Evolutionary conservation across 2,888 invertebrate species (phyloP), one percentile per base, ranked within the genome.

Genomic region (Metacarcinus magister): DNA sequence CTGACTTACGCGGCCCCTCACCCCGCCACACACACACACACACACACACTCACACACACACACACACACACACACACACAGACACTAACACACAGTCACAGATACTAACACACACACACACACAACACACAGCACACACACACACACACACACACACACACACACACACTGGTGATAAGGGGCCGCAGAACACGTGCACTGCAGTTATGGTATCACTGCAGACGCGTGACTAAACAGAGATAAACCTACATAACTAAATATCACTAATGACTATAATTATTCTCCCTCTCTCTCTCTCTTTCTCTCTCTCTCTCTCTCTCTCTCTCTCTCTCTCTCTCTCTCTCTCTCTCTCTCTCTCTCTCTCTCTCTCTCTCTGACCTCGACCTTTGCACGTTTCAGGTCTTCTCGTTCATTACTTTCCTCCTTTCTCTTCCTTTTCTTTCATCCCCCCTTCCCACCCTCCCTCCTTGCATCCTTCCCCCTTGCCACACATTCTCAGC

Each of bases 291-390:
- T 75, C 75, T 75, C 75, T 67, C 75, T 75, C 75, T 75, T 28
- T 75, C 75, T 75, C 75, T 75, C 75, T 75, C 75, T 91, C 91
- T 91, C n/a, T 43, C 28, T 87, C 87, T 87, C 87, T 87, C 87
- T 87, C 87, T 87, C 75, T 43, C 43, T 43, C 3, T 13, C 32
- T 87, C 87, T 87, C 87, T 87, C 87, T 87, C 87, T 75, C 32
- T 87, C 87, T 87, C 87, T 87, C 87, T 87, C 87, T 87, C 87
- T 87, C 87, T 87, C 87, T 87, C 87, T 87, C 87, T 87, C 87
- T 87, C 87, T 75, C 75, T 75, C 75, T 75, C 75, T 91, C 91
- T 91, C n/a, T 39, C n/a, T 75, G 28, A 28, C 75, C 75, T 75
- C 75, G 75, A 75, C 75, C 75, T 75, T 75, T 23, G 19, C 91